Percentiles rank a stretch among this genome's conserved stretches.
phyloP scores from a whole-genome alignment of 2,888 invertebrate genomes.

The Thymelicus lineola region DNA sequence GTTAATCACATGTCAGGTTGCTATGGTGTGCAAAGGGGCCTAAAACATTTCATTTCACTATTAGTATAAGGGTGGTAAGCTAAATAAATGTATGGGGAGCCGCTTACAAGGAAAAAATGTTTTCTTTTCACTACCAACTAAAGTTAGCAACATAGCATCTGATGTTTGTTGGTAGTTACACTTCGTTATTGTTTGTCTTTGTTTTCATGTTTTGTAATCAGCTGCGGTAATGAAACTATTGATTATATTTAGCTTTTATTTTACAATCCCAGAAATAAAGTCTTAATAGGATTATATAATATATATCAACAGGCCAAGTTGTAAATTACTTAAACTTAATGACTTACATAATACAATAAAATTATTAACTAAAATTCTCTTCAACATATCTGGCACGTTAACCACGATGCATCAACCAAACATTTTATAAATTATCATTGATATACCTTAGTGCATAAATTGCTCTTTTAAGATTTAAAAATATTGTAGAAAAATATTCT shows the following conservation, averaged over 20 bases:
- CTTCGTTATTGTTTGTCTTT: neutral
- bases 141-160: no score
- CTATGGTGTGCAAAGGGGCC: no score
- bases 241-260: slow-evolving; percentile 77
- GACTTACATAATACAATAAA: slow-evolving; percentile 85
- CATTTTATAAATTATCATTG: slow-evolving; percentile 69
- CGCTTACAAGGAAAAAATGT: neutral
- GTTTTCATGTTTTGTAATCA: neutral
- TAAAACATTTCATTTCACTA: no score
- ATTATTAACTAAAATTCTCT: slow-evolving; percentile 84
- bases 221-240: slow-evolving; percentile 56
- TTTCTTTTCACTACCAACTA: neutral
- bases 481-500: slow-evolving; percentile 85
- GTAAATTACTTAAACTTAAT: slow-evolving; percentile 86
- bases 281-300: slow-evolving; percentile 84
- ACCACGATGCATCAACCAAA: slow-evolving; percentile 81
- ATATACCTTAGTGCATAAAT: slow-evolving; percentile 78
- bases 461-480: slow-evolving; percentile 77
- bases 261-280: slow-evolving; percentile 85
- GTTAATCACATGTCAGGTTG: no score
- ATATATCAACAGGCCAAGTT: slow-evolving; percentile 85
- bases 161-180: no score
- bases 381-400: slow-evolving; percentile 83
- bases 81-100: no score
- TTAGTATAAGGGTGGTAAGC: no score